Percentiles rank a stretch among this genome's conserved stretches.
phyloP scores from a whole-genome alignment of 2,888 invertebrate species.

The Drosophila tripunctata region DNA sequence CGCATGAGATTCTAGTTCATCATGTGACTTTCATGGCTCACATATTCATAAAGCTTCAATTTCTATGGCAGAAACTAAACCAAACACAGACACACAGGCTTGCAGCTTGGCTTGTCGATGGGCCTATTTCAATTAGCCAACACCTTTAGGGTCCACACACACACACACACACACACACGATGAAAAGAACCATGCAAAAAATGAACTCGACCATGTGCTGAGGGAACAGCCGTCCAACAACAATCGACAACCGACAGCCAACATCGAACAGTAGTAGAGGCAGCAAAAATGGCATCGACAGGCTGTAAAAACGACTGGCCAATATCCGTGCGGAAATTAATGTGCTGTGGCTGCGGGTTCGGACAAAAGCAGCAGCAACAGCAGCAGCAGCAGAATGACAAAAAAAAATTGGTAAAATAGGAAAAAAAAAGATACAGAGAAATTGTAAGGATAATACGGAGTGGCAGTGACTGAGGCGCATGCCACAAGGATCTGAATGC shows the following conservation, averaged over 20 bases:
- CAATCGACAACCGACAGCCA: not conserved
- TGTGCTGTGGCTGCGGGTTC: constrained; percentile 63
- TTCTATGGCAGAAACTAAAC: constrained; percentile 40
- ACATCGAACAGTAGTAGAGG: not conserved
- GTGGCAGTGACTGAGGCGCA: constrained; percentile 9
- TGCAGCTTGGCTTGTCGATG: constrained; percentile 20
- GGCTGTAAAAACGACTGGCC: constrained; percentile 59
- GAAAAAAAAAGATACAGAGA: constrained; percentile 35
- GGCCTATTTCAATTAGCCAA: constrained; percentile 69
- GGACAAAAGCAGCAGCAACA: constrained; percentile 20
- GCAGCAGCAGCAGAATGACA: constrained; percentile 5
- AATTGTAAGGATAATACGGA: not conserved
- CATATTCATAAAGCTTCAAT: constrained; percentile 63
- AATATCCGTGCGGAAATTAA: constrained; percentile 78
- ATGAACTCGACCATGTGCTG: constrained; percentile 32
- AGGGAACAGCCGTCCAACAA: too few relatives aligned
- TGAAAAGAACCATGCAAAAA: constrained; percentile 15
- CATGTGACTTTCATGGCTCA: constrained; percentile 48
- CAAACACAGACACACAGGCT: not conserved
- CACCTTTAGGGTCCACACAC: constrained; percentile 42
- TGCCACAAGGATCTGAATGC: constrained; percentile 42
- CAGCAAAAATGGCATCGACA: constrained; percentile 31
- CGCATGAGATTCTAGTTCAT: constrained; percentile 30
- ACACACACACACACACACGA: constrained; percentile 3
- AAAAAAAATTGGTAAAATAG: constrained; percentile 6